Conservation (phyloP, 2,888 invertebrate species). For the Tyria jacobaeae region DNA sequence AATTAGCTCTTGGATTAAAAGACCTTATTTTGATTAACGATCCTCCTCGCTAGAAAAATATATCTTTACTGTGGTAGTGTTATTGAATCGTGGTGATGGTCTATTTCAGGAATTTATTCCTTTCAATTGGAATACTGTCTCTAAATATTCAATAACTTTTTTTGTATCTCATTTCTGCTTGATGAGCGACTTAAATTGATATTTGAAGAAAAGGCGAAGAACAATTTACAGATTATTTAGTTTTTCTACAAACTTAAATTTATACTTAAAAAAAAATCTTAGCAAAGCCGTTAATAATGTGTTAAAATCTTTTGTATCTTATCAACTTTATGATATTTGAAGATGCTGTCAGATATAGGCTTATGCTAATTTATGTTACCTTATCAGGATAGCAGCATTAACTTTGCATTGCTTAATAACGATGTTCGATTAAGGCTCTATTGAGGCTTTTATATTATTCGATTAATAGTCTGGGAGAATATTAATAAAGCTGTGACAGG, state of each 20-base stretch:
- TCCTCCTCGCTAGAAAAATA: too few relatives aligned
- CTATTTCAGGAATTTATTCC: too few relatives aligned
- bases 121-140: too few relatives aligned
- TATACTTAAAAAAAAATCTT: neutral
- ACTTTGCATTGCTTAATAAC: conserved; percentile 37
- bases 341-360: conserved; percentile 31
- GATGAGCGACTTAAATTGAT: too few relatives aligned
- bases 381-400: conserved; percentile 35
- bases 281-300: conserved; percentile 15
- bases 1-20: too few relatives aligned
- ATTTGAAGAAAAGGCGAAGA: too few relatives aligned
- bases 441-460: conserved; percentile 14
- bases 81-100: too few relatives aligned
- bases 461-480: conserved; percentile 7
- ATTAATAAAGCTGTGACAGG: conserved; percentile 10
- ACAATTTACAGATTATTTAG: neutral
- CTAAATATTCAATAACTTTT: too few relatives aligned
- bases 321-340: conserved; percentile 32
- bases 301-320: conserved; percentile 22
- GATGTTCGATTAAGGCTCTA: conserved; percentile 18
- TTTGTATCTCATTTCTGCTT: too few relatives aligned
- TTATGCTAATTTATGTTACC: conserved; percentile 39
- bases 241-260: neutral
- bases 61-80: too few relatives aligned
- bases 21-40: too few relatives aligned